Evolutionary conservation across 2,888 invertebrate genomes (phyloP), one percentile per base, ranked within the genome.

Genomic region (Augochlorella aurata): DNA sequence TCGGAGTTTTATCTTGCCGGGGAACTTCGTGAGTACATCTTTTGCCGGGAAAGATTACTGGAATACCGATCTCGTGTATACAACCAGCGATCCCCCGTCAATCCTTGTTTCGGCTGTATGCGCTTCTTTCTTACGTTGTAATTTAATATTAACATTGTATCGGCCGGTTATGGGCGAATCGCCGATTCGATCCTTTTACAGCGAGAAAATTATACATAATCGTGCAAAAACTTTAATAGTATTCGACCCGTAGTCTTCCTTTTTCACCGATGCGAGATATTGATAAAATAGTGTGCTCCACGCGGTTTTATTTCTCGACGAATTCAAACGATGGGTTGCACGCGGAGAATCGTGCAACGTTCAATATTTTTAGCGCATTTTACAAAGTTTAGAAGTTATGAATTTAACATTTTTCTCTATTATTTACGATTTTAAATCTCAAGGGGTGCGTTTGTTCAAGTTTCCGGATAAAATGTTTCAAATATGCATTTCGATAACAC

Each of bases 21-120:
- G 14, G 54, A 58, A 69, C 54, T 67, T 70, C 49, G 77, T 66
- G 58, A 71, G 66, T 58, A 65, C 44, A 54, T 77, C 77, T 49
- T 14, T 77, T n/a, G 58, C 29, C 49, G 45, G 45, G n/a, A 49
- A 50, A 47, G 58, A 61, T 58, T 29, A 18, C 54, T 71, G 65
- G 24, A 79, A 70, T 49, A 77, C 77, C 54, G 47, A 71, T 61
- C 58, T 61, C 29, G 58, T 58, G 21, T n/a, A 50, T 29, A 8
- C 47, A 29, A 47, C 58, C 58, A n/a, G 44, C 49, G 63, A 78
- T 61, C 75, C 63, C 45, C 70, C 68, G 50, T 68, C 50, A 29
- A 77, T 61, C 74, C 67, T n/a, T 65, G 65, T 44, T 65, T 44
- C n/a, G 65, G 65, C 44, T 65, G 44, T 44, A 44, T 38, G 29